Conservation (phyloP, 2,113 vertebrate genomes). For the Dicaeum eximium region DNA sequence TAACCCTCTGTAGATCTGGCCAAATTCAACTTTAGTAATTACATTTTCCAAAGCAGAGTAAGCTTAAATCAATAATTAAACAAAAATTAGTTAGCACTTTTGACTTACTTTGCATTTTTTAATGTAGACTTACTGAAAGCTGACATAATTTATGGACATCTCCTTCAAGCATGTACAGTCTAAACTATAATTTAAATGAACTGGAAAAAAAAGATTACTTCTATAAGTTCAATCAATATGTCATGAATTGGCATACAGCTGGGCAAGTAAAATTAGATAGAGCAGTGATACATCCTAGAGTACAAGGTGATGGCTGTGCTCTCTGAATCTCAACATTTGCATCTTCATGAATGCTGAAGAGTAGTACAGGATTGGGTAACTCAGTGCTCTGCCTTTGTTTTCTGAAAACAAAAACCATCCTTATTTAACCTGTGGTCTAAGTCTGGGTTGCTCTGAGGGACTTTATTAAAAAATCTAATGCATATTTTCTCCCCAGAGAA, state of each 20-base stretch:
- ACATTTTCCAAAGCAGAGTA: background rate
- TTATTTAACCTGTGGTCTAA: background rate
- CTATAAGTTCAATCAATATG: background rate
- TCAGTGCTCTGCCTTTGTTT: background rate
- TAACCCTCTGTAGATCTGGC: background rate
- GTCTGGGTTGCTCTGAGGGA: background rate
- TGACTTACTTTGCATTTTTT: constrained; percentile 32
- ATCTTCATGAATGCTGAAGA: background rate
- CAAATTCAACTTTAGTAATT: constrained; percentile 29
- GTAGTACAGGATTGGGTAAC: background rate
- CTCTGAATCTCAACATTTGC: background rate
- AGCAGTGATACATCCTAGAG: background rate
- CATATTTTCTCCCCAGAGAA: background rate
- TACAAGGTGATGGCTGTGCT: constrained; percentile 21
- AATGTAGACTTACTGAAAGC: constrained; percentile 32
- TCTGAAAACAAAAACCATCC: background rate
- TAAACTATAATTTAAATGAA: constrained; percentile 46
- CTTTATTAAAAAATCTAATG: background rate
- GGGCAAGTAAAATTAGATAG: background rate
- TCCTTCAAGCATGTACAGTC: background rate
- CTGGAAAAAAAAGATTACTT: background rate
- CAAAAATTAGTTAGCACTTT: constrained; percentile 16
- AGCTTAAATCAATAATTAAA: constrained; percentile 47
- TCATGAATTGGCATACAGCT: constrained; percentile 1
- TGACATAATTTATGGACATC: constrained; percentile 32